phyloP scores from a whole-genome alignment of 2,113 vertebrate species.

The Chlamydotis undulata region DNA sequence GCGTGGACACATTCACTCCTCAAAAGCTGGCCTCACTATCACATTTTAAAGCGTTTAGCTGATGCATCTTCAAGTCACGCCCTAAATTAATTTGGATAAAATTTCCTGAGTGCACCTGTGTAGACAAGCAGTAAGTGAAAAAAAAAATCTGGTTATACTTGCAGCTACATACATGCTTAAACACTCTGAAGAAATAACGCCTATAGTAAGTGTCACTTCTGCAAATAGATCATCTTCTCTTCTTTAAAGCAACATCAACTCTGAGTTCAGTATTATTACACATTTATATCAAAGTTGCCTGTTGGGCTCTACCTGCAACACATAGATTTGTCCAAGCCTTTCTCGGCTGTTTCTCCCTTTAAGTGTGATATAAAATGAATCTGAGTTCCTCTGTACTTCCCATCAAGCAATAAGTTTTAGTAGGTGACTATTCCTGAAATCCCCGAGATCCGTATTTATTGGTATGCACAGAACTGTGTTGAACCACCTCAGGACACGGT shows the following conservation, averaged over 20 bases:
- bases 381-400: not conserved
- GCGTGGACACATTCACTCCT: rapidly evolving
- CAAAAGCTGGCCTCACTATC: not conserved
- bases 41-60: not conserved
- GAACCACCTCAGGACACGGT: not conserved
- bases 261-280: not conserved
- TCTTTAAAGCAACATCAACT: not conserved
- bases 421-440: not conserved
- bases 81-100: not conserved
- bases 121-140: not conserved
- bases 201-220: not conserved
- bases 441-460: not conserved
- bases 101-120: not conserved
- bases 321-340: not conserved
- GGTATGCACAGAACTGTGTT: not conserved
- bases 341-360: not conserved
- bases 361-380: not conserved
- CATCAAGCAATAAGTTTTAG: not conserved
- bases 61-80: not conserved
- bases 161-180: not conserved
- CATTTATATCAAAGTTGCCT: not conserved
- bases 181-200: not conserved
- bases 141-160: not conserved
- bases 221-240: not conserved
- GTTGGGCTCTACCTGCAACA: not conserved